Conservation (phyloP, 2,797 vertebrate species). For the Cyclura pinguis region DNA sequence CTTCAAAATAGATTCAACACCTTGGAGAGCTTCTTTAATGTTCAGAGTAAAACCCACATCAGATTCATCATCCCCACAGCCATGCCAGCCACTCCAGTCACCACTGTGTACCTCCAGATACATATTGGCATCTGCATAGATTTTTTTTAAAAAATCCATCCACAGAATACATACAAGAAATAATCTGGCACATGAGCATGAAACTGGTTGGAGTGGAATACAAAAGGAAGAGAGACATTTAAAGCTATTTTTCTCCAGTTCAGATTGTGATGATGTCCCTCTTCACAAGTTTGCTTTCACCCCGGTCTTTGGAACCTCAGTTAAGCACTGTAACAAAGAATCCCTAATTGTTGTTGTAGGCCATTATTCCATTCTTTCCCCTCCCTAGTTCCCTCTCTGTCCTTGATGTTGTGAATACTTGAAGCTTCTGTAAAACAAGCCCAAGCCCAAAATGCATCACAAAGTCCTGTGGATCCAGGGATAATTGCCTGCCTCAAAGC, state of each 20-base stretch:
- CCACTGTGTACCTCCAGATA: background rate
- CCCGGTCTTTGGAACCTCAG: conserved; percentile 35
- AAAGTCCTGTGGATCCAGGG: conserved; percentile 61
- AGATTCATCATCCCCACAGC: no score
- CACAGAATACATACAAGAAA: background rate
- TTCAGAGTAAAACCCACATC: no score
- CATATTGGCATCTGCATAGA: background rate
- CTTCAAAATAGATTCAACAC: no score
- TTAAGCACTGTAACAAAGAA: conserved; percentile 35
- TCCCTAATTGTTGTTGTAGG: conserved; percentile 42
- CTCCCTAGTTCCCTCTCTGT: conserved; percentile 18
- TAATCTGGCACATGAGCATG: background rate
- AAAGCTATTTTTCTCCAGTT: background rate
- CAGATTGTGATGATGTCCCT: conserved; percentile 8
- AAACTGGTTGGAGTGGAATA: background rate
- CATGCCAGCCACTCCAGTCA: no score
- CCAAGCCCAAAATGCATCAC: conserved; percentile 63
- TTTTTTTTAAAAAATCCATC: background rate
- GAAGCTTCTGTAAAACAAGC: conserved; percentile 45
- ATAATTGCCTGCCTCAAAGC: conserved; percentile 75
- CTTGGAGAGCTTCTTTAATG: no score
- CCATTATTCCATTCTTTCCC: conserved; percentile 33
- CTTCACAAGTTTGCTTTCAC: conserved; percentile 39
- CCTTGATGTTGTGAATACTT: conserved; percentile 46
- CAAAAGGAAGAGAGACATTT: background rate